Base-by-base conservation (phyloP, 1,140 invertebrate genomes). In the Cephus cinctus region DNA sequence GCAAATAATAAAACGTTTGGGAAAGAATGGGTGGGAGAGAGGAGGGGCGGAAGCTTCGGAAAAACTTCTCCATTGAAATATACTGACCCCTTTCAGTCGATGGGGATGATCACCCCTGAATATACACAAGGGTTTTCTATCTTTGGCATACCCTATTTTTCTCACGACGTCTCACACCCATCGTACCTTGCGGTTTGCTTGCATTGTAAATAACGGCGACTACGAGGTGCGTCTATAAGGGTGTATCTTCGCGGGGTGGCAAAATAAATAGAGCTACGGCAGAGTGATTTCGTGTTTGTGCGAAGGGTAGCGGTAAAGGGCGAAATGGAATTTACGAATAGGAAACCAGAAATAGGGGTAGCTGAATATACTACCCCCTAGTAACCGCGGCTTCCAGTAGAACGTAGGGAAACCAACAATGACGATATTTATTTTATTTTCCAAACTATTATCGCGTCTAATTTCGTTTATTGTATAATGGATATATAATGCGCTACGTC, bases 231-330 rank as follows among this genome's bases (percentile, higher is more conserved):
- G 43, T 35, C 34, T 46, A 27, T 25, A 12, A 22, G 8, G 15
- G 11, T 18, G 36, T 39, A 18, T 43, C 34, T 42, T 32, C 18
- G 25, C 27, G 43, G 39, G 49, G 20, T n/a, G 39, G 11, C 12
- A 21, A 20, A 41, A 44, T 41, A 51, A 51, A 51, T 44, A 46
- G 42, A 45, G 44, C 43, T 32, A 38, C 43, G 41, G 34, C 22
- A 50, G 41, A 50, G 47, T 50, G 43, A 51, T 51, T 51, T 41
- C 35, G 43, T 46, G 49, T 51, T 34, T 22, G 12, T n/a, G n/a
- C n/a, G n/a, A n/a, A n/a, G n/a, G n/a, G n/a, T n/a, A n/a, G n/a
- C n/a, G n/a, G n/a, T n/a, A n/a, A n/a, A n/a, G n/a, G n/a, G n/a
- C n/a, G n/a, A n/a, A n/a, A n/a, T n/a, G n/a, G n/a, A n/a, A n/a